Evolutionary conservation across 1,140 invertebrate species (phyloP).

Genomic region (Holcopasites calliopsidis): DNA sequence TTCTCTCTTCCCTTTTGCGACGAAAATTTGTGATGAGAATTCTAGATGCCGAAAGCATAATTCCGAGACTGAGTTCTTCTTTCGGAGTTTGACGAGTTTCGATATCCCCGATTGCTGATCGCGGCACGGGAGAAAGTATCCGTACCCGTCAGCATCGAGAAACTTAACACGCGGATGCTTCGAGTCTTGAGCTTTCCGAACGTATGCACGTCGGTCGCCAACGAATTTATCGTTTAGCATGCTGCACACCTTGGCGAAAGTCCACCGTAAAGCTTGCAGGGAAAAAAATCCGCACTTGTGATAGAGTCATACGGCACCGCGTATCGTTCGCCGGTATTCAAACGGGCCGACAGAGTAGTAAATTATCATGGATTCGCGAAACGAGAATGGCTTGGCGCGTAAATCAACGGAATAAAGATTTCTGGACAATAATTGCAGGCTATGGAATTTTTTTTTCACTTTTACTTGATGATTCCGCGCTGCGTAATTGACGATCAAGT

Average conservation of each 20-base stretch:
- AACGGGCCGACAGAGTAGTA: not conserved
- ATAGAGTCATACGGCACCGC: not conserved
- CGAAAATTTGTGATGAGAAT: too few species aligned
- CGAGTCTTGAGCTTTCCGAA: too few species aligned
- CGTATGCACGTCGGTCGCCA: not conserved
- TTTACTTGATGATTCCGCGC: not conserved
- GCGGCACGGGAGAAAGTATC: slow-evolving; percentile 39
- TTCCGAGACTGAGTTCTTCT: slow-evolving; percentile 38
- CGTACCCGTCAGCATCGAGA: not conserved
- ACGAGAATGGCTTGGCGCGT: not conserved
- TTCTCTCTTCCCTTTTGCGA: too few species aligned
- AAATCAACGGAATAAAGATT: slow-evolving; percentile 17
- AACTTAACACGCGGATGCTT: too few species aligned
- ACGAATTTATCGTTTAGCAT: not conserved
- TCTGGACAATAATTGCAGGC: slow-evolving; percentile 13
- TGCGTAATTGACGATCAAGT: slow-evolving; percentile 5
- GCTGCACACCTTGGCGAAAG: slow-evolving; percentile 28
- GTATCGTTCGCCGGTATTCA: slow-evolving; percentile 11
- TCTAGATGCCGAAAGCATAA: too few species aligned
- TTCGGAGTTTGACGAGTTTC: slow-evolving; percentile 44
- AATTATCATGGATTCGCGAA: slow-evolving; percentile 36
- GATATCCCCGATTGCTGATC: slow-evolving; percentile 39
- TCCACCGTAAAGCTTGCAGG: not conserved
- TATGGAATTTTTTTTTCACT: slow-evolving; percentile 7
- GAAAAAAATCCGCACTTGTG: not conserved